Percentiles rank a stretch among this genome's conserved stretches.
phyloP scores from a whole-genome alignment of 2,113 vertebrate genomes.

The Indicator indicator region DNA sequence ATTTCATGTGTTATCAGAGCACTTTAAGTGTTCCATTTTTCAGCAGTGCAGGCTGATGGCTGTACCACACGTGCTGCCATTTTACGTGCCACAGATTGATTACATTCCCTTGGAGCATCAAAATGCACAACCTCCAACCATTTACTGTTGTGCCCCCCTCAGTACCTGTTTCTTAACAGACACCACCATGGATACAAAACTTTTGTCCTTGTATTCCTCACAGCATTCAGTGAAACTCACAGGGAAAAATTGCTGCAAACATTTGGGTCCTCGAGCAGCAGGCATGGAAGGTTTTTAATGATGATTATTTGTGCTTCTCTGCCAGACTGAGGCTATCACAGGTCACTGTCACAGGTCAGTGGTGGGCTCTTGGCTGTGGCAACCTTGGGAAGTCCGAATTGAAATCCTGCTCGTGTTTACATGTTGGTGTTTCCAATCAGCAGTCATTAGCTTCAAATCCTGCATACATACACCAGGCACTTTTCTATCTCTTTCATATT shows the following conservation, averaged over 20 bases:
- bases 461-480: not conserved
- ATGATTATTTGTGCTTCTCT: not conserved
- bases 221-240: not conserved
- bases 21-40: not conserved
- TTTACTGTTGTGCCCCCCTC: not conserved
- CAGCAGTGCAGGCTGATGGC: no score
- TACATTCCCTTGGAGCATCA: not conserved
- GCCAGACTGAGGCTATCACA: not conserved
- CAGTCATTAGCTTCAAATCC: not conserved
- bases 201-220: not conserved
- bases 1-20: not conserved
- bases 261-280: not conserved
- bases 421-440: not conserved
- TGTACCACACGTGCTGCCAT: not conserved
- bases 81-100: not conserved
- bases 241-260: not conserved
- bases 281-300: no score
- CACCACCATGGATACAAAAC: fast-evolving
- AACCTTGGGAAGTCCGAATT: not conserved
- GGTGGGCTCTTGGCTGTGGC: not conserved
- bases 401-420: not conserved
- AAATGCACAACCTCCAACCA: not conserved
- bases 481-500: not conserved
- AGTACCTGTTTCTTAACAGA: not conserved
- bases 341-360: not conserved